Base-by-base conservation (phyloP, 2,797 vertebrate species). In the Poeciliopsis turneri region DNA sequence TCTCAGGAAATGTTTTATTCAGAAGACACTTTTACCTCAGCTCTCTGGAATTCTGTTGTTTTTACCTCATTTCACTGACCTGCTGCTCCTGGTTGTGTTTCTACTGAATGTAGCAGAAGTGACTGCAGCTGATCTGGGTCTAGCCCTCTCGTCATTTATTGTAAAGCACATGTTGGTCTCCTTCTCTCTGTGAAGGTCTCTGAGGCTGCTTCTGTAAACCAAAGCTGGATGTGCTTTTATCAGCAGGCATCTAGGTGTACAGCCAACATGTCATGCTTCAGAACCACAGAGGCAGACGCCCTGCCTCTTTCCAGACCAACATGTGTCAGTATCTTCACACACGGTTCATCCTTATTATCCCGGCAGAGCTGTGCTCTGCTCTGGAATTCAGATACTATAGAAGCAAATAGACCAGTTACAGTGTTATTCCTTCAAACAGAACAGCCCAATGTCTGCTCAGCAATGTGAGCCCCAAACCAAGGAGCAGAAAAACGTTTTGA, bases 391-490 rank as follows among this genome's bases (percentile, higher is more conserved):
- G 66, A 53, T 28, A 30, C 30, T 30, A 30, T 30, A 78, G 49
- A 73, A 80, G 69, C 20, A 0, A 3, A 39, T 57, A 12, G 47
- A 83, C 75, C 80, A 83, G 45, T 75, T 82, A 10, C 76, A 84
- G 25, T 61, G 20, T 33, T 23, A 46, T 72, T 33, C 39, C 73
- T 23, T 72, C 6, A 5, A 5, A 82, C 80, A 78, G 83, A 81
- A 72, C 13, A 41, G 49, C 72, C 71, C 78, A 55, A 81, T 80
- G 80, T 88, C 85, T 91, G 86, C 75, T 84, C 74, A 36, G 36
- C 55, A 71, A 68, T 75, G 71, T 88, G 86, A 92, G 84, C 75
- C 84, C 76, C 72, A 80, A 84, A 85, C 78, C 46, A 82, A 92
- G 86, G 86, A 88, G 70, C 78, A 82, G 57, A 88, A 82, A 74